These are phyloP conservation scores for Cisticola juncidis DNA, from an alignment of 2,113 vertebrate species.

Conservation along the genomic window DNA sequence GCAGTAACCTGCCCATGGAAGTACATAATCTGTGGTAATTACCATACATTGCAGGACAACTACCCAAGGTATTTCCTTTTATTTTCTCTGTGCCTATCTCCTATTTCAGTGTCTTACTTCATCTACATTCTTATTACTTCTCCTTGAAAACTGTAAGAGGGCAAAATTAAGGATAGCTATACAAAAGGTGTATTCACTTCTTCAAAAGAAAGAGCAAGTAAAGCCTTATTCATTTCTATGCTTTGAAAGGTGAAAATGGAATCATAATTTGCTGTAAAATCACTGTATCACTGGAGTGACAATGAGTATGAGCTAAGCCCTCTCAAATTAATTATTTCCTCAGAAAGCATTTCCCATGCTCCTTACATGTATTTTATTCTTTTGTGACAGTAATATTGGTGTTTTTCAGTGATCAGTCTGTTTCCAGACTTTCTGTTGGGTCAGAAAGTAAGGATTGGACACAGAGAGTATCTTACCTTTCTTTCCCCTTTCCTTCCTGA, in stretches of 20 bases:
- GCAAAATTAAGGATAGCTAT: neutral
- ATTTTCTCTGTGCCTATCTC: neutral
- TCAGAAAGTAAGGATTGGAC: neutral
- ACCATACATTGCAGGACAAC: neutral
- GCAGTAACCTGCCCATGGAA: neutral
- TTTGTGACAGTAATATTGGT: neutral
- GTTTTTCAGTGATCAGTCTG: neutral
- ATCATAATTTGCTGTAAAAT: neutral
- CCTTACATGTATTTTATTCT: neutral
- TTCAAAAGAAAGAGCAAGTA: neutral
- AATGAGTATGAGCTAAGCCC: neutral
- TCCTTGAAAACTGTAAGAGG: neutral
- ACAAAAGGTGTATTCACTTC: neutral
- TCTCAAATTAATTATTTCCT: slow-evolving; percentile 1
- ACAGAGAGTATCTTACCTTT: neutral
- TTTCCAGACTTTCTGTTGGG: neutral
- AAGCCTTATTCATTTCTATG: neutral
- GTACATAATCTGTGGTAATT: neutral
- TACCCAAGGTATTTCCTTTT: neutral
- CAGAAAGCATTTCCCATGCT: neutral
- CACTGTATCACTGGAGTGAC: neutral
- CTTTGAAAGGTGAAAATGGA: neutral
- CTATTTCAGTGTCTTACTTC: neutral
- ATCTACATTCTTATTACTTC: neutral
- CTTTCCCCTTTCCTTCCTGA: neutral